Conservation (phyloP, 2,888 invertebrate species). For the Iphiclides podalirius region DNA sequence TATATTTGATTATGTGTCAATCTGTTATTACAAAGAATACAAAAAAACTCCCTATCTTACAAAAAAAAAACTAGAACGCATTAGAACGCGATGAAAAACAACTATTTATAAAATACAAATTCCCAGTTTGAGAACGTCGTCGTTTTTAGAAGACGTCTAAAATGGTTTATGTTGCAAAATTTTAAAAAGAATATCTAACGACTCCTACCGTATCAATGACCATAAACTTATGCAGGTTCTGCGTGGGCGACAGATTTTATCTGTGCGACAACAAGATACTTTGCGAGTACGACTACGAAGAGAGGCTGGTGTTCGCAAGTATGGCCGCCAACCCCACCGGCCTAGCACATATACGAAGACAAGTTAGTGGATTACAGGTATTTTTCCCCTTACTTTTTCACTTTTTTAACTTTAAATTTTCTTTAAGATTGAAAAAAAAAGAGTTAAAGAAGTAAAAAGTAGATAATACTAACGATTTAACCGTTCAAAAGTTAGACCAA, state of each 20-base stretch:
- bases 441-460: too few species aligned
- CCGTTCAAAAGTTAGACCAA: too few species aligned
- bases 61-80: too few species aligned
- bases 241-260: conserved; percentile 96
- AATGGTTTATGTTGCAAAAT: too few species aligned
- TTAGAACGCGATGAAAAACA: too few species aligned
- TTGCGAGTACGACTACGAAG: conserved; percentile 96
- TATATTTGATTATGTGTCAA: too few species aligned
- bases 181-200: not conserved
- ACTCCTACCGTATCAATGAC: conserved; percentile 1
- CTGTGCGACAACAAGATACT: conserved; percentile 96
- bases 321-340: conserved; percentile 93
- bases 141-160: too few species aligned
- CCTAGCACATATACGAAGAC: conserved; percentile 91
- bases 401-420: not conserved
- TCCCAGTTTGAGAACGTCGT: too few species aligned
- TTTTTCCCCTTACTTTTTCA: conserved; percentile 32
- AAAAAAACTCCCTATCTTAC: too few species aligned
- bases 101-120: too few species aligned
- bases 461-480: too few species aligned
- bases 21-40: too few species aligned
- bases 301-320: conserved; percentile 93
- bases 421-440: not conserved
- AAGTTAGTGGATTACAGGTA: conserved; percentile 86
- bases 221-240: conserved; percentile 84